A percentile compares a stretch with the other conserved stretches of the same genome.
phyloP scores from a whole-genome alignment of 2,113 vertebrate genomes.

The Ramphastos sulfuratus region DNA sequence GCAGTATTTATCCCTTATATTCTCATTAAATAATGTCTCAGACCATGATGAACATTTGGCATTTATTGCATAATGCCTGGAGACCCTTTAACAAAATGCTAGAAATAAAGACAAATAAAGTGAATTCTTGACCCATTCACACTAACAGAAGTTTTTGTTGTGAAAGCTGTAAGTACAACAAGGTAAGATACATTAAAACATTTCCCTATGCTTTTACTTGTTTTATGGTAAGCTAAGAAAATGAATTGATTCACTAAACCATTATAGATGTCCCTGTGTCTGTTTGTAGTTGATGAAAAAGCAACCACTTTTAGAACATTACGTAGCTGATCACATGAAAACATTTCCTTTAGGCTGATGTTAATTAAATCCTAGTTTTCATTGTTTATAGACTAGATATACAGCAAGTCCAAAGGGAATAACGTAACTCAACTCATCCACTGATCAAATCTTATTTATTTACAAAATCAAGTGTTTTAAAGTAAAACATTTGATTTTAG shows the following conservation, averaged over 20 bases:
- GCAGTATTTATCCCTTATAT: not conserved
- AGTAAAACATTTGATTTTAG: not conserved
- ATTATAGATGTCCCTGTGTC: not conserved
- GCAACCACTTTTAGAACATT: not conserved
- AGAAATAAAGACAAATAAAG: not conserved
- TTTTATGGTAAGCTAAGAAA: not conserved
- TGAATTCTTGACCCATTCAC: not conserved
- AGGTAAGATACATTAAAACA: not conserved
- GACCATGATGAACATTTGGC: not conserved
- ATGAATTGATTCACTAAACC: not conserved
- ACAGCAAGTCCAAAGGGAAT: not conserved
- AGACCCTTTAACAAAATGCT: not conserved
- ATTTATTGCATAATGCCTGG: not conserved
- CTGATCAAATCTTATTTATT: not conserved
- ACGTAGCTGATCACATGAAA: not conserved
- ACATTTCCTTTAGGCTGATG: not conserved
- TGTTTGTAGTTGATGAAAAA: not conserved
- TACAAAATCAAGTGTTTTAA: slow-evolving; percentile 7
- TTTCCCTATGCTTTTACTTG: not conserved
- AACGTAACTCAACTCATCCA: not conserved
- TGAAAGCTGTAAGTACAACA: not conserved
- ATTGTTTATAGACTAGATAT: not conserved
- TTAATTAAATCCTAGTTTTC: slow-evolving; percentile 9
- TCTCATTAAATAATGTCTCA: not conserved
- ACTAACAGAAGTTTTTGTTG: not conserved